Conservation (phyloP, 2,797 vertebrate genomes). For the Sparus aurata region DNA sequence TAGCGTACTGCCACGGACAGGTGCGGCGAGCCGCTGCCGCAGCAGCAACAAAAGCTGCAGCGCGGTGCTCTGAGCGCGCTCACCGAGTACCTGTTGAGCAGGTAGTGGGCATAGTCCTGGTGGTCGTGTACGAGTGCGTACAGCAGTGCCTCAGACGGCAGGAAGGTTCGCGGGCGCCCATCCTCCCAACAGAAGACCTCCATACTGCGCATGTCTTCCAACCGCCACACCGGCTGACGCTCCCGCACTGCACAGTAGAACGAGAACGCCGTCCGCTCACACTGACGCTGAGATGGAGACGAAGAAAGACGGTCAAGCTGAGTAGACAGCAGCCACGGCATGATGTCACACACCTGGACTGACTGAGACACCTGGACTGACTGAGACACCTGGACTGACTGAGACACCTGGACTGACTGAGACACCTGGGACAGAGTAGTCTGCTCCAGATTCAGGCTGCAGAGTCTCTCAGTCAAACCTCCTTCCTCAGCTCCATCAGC, state of each 20-base stretch:
- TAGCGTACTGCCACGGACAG: conserved; percentile 92
- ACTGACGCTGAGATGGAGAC: conserved; percentile 91
- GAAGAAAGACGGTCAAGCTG: conserved; percentile 70
- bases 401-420: neutral
- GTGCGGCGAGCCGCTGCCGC: conserved; percentile 85
- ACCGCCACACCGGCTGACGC: conserved; percentile 90
- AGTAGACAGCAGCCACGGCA: conserved; percentile 89
- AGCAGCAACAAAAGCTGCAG: conserved; percentile 90
- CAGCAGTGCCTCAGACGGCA: conserved; percentile 92
- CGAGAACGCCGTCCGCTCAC: conserved; percentile 92
- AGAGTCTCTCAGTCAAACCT: conserved; percentile 41
- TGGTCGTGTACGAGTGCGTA: conserved; percentile 96
- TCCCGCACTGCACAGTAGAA: conserved; percentile 95
- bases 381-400: neutral
- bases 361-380: neutral
- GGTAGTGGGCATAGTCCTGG: conserved; percentile 90
- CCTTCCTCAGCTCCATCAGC: neutral
- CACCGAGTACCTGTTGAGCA: conserved; percentile 87
- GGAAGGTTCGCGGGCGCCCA: conserved; percentile 89
- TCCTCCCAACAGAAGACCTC: conserved; percentile 96
- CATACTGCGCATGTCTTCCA: conserved; percentile 95
- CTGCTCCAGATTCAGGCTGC: neutral
- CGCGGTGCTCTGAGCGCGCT: conserved; percentile 87
- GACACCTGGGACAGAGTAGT: too few species aligned
- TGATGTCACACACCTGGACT: conserved; percentile 50